A percentile compares a stretch with the other conserved stretches of the same genome.
Conservation (phyloP, 2,888 invertebrate species). For the Pheosia tremula region DNA sequence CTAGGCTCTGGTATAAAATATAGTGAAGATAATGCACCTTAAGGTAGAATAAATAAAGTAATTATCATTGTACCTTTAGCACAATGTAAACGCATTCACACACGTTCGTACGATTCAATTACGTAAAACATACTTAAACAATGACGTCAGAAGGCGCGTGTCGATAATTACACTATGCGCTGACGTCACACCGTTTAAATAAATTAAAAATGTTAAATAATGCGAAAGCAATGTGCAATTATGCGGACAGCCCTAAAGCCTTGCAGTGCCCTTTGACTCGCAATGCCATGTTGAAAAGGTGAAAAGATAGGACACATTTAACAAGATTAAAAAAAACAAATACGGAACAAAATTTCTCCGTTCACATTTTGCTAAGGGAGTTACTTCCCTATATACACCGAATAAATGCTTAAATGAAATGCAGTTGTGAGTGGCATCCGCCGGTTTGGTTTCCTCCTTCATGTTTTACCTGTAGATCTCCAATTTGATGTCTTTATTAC, state of each 20-base stretch:
- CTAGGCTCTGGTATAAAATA: background rate
- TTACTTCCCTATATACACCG: too few relatives aligned
- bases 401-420: too few relatives aligned
- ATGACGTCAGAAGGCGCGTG: slow-evolving; percentile 48
- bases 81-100: slow-evolving; percentile 21
- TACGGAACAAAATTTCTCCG: too few relatives aligned
- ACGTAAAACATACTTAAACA: slow-evolving; percentile 43
- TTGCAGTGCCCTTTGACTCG: slow-evolving; percentile 23
- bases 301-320: background rate
- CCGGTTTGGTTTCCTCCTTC: too few relatives aligned
- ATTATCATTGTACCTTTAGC: background rate
- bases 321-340: background rate
- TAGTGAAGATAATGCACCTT: background rate
- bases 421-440: too few relatives aligned
- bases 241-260: slow-evolving; percentile 27
- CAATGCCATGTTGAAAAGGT: background rate
- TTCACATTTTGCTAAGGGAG: too few relatives aligned
- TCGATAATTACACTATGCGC: slow-evolving; percentile 47
- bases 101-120: slow-evolving; percentile 41
- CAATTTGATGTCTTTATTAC: too few relatives aligned
- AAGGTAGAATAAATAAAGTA: background rate
- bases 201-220: slow-evolving; percentile 50
- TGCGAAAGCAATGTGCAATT: slow-evolving; percentile 51
- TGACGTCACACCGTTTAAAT: slow-evolving; percentile 58
- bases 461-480: too few relatives aligned